A percentile compares a stretch with the other conserved stretches of the same genome.
Evolutionary conservation across 2,888 invertebrate species (phyloP).

Genomic region (Anarsia innoxiella): DNA sequence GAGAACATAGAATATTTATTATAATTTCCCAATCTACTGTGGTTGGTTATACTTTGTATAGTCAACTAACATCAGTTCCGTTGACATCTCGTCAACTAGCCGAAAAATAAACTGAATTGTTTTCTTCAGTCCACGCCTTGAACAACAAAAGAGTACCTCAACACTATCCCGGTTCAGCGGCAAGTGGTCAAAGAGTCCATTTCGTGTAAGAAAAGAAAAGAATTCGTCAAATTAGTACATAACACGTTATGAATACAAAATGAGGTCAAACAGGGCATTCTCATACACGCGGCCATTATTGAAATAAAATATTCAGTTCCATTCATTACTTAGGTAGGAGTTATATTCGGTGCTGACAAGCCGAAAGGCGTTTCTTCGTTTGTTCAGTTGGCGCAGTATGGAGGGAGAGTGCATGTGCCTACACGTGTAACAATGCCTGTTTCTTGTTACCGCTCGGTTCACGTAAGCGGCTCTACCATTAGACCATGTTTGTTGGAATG

Average conservation of each 20-base stretch:
- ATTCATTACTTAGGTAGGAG: slow-evolving; percentile 58
- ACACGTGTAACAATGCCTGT: slow-evolving; percentile 39
- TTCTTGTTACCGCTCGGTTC: slow-evolving; percentile 24
- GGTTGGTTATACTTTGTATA: too few relatives aligned
- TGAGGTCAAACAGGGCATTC: slow-evolving; percentile 71
- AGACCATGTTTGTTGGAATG: neutral
- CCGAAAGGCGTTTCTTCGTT: slow-evolving; percentile 63
- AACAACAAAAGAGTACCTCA: slow-evolving; percentile 29
- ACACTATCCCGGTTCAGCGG: slow-evolving; percentile 40
- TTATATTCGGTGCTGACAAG: slow-evolving; percentile 47
- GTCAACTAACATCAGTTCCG: too few relatives aligned
- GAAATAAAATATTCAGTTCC: slow-evolving; percentile 71
- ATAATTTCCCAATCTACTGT: too few relatives aligned
- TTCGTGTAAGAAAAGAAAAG: slow-evolving; percentile 60
- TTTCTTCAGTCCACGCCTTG: neutral
- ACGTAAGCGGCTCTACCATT: neutral
- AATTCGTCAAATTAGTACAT: slow-evolving; percentile 71
- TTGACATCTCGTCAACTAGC: too few relatives aligned
- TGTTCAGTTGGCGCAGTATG: slow-evolving; percentile 61
- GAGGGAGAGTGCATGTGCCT: slow-evolving; percentile 22
- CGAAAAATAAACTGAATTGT: too few relatives aligned
- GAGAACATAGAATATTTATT: neutral
- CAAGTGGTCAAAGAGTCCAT: slow-evolving; percentile 56
- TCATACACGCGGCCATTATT: slow-evolving; percentile 60
- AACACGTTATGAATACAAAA: slow-evolving; percentile 67